phyloP scores from a whole-genome alignment of 2,113 vertebrate species.

The Lethenteron reissneri region DNA sequence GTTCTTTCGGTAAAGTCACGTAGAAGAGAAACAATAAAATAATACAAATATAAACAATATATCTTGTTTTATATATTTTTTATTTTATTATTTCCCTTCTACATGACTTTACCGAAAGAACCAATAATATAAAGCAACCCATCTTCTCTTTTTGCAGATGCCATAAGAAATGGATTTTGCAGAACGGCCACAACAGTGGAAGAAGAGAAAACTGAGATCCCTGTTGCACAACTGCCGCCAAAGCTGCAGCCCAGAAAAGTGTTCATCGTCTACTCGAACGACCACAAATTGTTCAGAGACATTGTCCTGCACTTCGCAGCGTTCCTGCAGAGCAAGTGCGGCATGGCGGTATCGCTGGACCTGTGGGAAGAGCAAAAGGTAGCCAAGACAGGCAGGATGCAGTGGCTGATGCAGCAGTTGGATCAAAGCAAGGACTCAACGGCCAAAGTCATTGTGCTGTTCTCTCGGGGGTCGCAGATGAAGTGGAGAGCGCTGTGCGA shows the following conservation, averaged over 20 bases:
- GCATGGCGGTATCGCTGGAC: constrained; percentile 57
- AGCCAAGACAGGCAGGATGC: constrained; percentile 37
- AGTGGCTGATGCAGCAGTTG: constrained; percentile 59
- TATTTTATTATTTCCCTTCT: too few species aligned
- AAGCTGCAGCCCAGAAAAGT: constrained; percentile 23
- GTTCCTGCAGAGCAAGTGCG: constrained; percentile 54
- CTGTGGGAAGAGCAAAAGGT: constrained; percentile 41
- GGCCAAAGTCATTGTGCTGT: constrained; percentile 63
- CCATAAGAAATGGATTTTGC: too few species aligned
- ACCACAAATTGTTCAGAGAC: constrained; percentile 52
- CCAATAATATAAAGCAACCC: too few species aligned
- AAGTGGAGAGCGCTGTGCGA: constrained; percentile 62
- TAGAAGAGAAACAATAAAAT: too few species aligned
- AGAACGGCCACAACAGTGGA: too few species aligned
- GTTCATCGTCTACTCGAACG: constrained; percentile 64
- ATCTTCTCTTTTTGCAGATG: too few species aligned
- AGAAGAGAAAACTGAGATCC: too few species aligned
- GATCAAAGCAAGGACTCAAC: constrained; percentile 30
- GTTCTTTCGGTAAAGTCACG: too few species aligned
- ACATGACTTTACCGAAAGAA: too few species aligned
- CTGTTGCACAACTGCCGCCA: too few species aligned
- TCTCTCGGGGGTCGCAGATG: constrained; percentile 53
- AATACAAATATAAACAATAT: too few species aligned
- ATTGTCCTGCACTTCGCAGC: constrained; percentile 64
- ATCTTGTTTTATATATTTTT: too few species aligned